Conservation (phyloP, 2,113 vertebrate species). For the Ceyx melanurus region DNA sequence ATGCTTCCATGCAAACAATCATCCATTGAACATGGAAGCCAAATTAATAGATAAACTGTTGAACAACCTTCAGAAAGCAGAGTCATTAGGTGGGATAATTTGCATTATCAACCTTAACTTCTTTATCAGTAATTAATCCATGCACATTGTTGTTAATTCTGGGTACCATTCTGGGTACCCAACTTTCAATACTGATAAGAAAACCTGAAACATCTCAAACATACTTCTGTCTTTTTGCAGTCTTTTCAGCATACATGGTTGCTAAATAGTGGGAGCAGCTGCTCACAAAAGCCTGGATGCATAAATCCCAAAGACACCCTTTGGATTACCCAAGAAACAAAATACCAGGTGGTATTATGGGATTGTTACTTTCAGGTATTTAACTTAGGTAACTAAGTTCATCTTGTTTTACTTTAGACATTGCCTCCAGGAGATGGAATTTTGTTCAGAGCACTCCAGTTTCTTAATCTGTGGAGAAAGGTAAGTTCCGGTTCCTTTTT, state of each 20-base stretch:
- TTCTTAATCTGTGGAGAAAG: not conserved
- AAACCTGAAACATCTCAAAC: not conserved
- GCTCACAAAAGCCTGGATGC: not conserved
- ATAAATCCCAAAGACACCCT: not conserved
- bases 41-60: not conserved
- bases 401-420: not conserved
- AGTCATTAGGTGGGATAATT: not conserved
- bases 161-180: no score
- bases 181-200: not conserved
- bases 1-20: not conserved
- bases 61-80: not conserved
- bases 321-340: not conserved
- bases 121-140: not conserved
- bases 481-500: not conserved
- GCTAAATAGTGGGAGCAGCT: not conserved
- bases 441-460: not conserved
- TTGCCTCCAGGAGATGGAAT: not conserved
- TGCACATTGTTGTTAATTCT: not conserved
- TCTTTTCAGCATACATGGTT: not conserved
- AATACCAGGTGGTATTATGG: not conserved
- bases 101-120: not conserved
- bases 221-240: not conserved
- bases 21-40: accelerated
- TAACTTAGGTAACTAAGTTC: not conserved
- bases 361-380: not conserved